Conservation (phyloP, 2,888 invertebrate genomes). For the Melanotus villosus region DNA sequence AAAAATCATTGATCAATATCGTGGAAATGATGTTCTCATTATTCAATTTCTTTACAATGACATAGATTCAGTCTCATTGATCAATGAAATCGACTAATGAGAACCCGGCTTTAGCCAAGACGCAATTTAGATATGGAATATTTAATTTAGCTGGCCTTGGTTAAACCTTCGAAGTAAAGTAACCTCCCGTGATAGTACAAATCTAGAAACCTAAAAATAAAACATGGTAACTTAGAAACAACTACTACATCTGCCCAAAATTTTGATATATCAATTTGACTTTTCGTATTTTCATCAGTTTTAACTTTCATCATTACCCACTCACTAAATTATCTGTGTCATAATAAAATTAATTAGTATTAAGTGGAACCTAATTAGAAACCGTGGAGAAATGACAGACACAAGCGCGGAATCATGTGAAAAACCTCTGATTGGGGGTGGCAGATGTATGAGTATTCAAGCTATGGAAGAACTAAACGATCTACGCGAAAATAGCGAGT, state of each 20-base stretch:
- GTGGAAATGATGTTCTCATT: no score
- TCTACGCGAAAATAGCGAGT: conserved; percentile 84
- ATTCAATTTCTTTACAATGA: no score
- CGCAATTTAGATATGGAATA: no score
- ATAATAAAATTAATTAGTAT: conserved; percentile 51
- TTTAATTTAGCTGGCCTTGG: no score
- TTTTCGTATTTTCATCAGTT: conserved; percentile 54
- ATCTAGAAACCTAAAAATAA: not conserved
- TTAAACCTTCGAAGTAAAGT: no score
- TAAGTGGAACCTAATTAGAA: conserved; percentile 48
- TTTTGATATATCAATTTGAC: conserved; percentile 53
- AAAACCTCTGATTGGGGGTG: conserved; percentile 66
- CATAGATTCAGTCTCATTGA: no score
- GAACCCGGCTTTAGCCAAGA: no score
- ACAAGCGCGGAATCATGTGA: conserved; percentile 58
- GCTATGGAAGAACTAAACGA: conserved; percentile 90
- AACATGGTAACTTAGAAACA: conserved; percentile 41
- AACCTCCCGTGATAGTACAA: no score
- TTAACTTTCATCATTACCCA: conserved; percentile 51
- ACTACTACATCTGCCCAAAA: conserved; percentile 40
- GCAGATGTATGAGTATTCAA: conserved; percentile 85
- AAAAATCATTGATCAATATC: no score
- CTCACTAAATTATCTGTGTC: conserved; percentile 50
- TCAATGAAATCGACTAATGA: no score
- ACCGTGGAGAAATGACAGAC: conserved; percentile 48